A percentile compares a stretch with the other conserved stretches of the same genome.
phyloP scores from a whole-genome alignment of 2,797 vertebrate species.

The Allobates femoralis region DNA sequence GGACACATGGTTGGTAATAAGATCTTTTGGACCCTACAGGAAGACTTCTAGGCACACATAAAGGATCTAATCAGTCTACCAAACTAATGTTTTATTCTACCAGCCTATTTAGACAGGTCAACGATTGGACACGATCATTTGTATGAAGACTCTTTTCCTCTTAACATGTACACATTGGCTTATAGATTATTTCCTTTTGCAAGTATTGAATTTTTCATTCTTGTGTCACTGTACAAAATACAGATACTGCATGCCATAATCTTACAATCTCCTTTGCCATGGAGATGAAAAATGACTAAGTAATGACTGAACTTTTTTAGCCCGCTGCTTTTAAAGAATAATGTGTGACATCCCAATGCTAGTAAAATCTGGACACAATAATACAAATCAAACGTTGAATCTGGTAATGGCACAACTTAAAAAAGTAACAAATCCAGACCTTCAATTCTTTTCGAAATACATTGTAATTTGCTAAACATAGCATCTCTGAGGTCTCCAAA shows the following conservation, averaged over 20 bases:
- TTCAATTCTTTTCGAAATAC: slow-evolving; percentile 42
- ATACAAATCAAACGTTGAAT: neutral
- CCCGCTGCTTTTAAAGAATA: neutral
- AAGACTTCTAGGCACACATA: no score
- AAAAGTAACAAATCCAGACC: slow-evolving; percentile 23
- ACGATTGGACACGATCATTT: no score
- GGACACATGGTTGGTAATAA: no score
- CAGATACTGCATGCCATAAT: neutral
- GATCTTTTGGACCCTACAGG: no score
- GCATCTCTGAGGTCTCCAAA: slow-evolving; percentile 28
- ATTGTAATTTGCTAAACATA: slow-evolving; percentile 39
- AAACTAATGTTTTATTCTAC: no score
- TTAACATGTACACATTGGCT: no score
- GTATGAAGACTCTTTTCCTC: no score
- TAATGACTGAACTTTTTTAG: neutral
- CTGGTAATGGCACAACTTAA: neutral
- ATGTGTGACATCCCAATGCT: neutral
- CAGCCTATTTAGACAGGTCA: no score
- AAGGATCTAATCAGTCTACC: no score
- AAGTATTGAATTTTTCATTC: neutral
- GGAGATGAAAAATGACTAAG: neutral
- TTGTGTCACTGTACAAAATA: neutral
- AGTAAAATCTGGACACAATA: neutral
- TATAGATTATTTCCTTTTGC: no score
- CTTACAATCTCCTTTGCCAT: neutral